Base-by-base conservation (phyloP, 1,140 invertebrate species). In the Drosophila subobscura region DNA sequence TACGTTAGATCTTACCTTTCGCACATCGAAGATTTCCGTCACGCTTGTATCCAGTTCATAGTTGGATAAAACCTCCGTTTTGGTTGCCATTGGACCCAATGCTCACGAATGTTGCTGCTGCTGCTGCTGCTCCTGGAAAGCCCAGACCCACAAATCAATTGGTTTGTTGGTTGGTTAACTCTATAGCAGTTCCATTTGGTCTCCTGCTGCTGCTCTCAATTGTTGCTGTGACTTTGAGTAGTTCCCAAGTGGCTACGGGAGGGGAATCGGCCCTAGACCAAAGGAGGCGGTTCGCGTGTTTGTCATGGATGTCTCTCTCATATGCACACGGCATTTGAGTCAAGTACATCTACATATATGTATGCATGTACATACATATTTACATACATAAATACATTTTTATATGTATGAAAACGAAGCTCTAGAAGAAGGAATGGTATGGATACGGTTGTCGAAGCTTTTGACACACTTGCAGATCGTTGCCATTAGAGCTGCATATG, bases 31-130 rank as follows among this genome's bases (percentile, higher is more conserved):
- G 4, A 55, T 42, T 14, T 68, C 60, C 52, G 83, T 72, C 2
- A 88, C 79, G 47, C 79, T 72, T 5, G 77, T 47, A 37, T 88
- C 83, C n/a, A 88, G 57, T 54, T 89, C 84, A 6, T 89, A 37
- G 33, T 37, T 37, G 56, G 5, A 88, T 76, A 44, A 78, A 83
- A 7, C 61, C 52, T 44, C 89, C 84, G 52, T 76, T 40, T 66
- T 57, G 4, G 52, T 47, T 14, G 78, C 49, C 81, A 83, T 88
- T 44, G 23, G 22, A 14, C 0, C 16, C 1, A 20, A 20, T 20
- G 16, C 1, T 20, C 16, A 20, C 0, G 16, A 20, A 20, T 20
- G 16, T 20, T 20, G 16, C 16, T 20, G 16, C 16, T 20, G 27
- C 5, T 37, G n/a, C 27, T 44, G 29, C 29, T 33, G 29, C 29